phyloP scores from a whole-genome alignment of 2,797 vertebrate genomes.

The Saguinus oedipus region DNA sequence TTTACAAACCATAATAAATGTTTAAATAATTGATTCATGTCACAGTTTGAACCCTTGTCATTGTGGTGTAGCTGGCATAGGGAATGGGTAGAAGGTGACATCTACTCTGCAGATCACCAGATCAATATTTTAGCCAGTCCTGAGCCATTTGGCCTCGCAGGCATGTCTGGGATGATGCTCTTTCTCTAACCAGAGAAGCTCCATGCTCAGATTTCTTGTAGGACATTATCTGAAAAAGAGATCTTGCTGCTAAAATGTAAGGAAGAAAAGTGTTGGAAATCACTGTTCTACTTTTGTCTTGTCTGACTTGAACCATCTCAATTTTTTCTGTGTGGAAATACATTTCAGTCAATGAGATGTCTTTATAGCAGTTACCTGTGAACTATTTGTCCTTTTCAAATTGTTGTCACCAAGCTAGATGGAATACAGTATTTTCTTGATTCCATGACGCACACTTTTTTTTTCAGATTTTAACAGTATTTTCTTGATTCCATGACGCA shows the following conservation, averaged over 20 bases:
- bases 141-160: rapidly evolving
- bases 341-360: background rate
- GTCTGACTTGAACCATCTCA: background rate
- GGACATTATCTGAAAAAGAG: background rate
- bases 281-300: background rate
- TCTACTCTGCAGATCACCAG: background rate
- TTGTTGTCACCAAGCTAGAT: background rate
- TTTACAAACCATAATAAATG: background rate
- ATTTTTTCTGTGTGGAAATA: background rate
- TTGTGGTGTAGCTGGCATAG: background rate
- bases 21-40: background rate
- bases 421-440: constrained; percentile 19
- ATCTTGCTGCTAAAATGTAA: background rate
- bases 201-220: background rate
- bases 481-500: background rate
- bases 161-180: too few species aligned
- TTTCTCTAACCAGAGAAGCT: background rate
- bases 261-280: background rate
- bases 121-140: background rate
- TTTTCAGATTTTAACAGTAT: background rate
- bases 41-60: background rate
- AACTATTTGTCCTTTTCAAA: constrained; percentile 21
- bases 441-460: background rate
- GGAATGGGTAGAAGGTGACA: background rate
- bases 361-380: background rate